phyloP scores from a whole-genome alignment of 2,113 vertebrate genomes.

The Rhinichthys klamathensis region DNA sequence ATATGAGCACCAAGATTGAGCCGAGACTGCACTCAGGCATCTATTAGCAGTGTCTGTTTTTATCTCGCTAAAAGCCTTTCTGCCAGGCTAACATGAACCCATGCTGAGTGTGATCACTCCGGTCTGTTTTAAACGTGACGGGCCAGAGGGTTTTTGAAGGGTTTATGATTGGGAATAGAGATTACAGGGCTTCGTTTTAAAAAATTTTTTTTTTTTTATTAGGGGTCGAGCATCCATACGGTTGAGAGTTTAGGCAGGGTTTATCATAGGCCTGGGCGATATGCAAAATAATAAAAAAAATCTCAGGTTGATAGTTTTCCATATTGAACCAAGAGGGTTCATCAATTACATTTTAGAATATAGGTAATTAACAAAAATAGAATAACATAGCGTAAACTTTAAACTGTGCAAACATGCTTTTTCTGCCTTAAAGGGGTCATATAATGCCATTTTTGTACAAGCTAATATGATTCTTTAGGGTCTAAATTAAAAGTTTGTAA shows the following conservation, averaged over 20 bases:
- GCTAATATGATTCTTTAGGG: no score
- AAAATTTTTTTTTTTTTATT: no score
- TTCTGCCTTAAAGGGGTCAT: no score
- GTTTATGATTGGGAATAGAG: not conserved
- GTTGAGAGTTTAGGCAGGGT: not conserved
- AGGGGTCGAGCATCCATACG: not conserved
- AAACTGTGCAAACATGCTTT: no score
- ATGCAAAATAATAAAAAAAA: no score
- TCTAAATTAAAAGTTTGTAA: no score
- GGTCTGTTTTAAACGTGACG: conserved; percentile 8
- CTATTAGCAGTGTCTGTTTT: conserved; percentile 27
- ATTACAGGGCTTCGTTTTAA: conserved; percentile 2
- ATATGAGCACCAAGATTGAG: conserved; percentile 61
- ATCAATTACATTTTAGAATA: no score
- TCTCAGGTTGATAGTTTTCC: no score
- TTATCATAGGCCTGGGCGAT: not conserved
- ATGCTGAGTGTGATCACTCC: not conserved
- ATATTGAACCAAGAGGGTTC: no score
- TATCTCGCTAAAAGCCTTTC: conserved; percentile 42
- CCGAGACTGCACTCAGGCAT: conserved; percentile 28
- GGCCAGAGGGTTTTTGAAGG: not conserved
- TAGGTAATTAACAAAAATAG: no score
- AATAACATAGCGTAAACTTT: no score
- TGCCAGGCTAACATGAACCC: not conserved
- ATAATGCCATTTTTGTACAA: no score